A percentile compares a stretch with the other conserved stretches of the same genome.
Conservation (phyloP, 2,888 invertebrate species). For the Idaea straminata region DNA sequence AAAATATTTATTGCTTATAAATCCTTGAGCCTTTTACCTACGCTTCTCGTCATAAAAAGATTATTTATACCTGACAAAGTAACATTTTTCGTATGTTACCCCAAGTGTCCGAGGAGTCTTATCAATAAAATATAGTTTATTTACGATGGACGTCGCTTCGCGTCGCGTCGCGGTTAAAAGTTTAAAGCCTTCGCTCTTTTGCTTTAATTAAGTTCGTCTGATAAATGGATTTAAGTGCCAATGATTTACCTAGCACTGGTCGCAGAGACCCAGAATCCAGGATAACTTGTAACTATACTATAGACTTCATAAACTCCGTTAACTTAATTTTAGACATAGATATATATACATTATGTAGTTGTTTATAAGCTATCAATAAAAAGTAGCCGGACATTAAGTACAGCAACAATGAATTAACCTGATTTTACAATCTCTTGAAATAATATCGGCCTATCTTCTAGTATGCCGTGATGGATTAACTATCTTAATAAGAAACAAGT, state of each 20-base stretch:
- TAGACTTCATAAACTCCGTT: not conserved
- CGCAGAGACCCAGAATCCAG: slow-evolving; percentile 15
- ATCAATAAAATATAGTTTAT: slow-evolving; percentile 74
- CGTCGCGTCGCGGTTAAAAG: slow-evolving; percentile 43
- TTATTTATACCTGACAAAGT: slow-evolving; percentile 79
- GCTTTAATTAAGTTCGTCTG: slow-evolving; percentile 46
- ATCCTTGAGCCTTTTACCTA: slow-evolving; percentile 79
- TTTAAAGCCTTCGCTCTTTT: slow-evolving; percentile 41
- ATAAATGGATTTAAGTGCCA: slow-evolving; percentile 23
- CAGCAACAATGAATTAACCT: not conserved
- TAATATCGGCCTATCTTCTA: no score
- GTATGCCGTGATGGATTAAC: no score
- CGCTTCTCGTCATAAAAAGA: slow-evolving; percentile 80
- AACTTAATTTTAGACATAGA: not conserved
- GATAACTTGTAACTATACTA: not conserved
- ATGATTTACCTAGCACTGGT: slow-evolving; percentile 10
- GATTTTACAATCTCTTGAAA: no score
- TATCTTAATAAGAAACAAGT: no score
- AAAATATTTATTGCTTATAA: slow-evolving; percentile 80
- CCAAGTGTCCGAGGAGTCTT: slow-evolving; percentile 68
- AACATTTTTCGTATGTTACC: slow-evolving; percentile 77
- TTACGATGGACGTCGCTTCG: slow-evolving; percentile 57
- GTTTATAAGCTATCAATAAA: not conserved
- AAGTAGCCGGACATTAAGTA: not conserved
- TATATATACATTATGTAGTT: not conserved